Base-by-base conservation (phyloP, 1,140 invertebrate species). In the Drosophila pachea region DNA sequence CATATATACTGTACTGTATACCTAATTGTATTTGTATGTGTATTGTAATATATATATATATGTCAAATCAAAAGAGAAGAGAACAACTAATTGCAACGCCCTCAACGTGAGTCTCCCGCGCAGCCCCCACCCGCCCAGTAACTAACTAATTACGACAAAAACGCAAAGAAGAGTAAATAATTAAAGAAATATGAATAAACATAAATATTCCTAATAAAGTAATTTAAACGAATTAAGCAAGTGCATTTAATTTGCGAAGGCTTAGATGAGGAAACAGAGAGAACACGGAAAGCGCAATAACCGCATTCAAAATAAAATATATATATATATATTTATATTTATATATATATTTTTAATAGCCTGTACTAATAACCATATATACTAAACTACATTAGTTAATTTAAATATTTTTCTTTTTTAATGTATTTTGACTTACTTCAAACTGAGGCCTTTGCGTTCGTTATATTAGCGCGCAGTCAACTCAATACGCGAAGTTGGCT, bases 121-220 rank as follows among this genome's bases (percentile, higher is more conserved):
- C 16, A 52, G 9, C n/a, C 42, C 11, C 32, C 16, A 14, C 31
- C 14, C 43, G 43, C 43, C 43, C 48, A 43, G 38, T 53, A 55
- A 40, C 22, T 53, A 55, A 40, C 22, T 33, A 62, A 36, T 22
- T 56, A 62, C 36, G 62, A 58, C 33, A 7, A 53, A 53, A 43
- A 35, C 43, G 53, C 35, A 48, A 50, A 42, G 33, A 50, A 42
- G 33, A 58, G 4, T 7, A 40, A 12, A 22, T 9, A 29, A 42
- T 16, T 8, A 31, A 55, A 40, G 4, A 54, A 33, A 42, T 22
- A 1, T 9, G 35, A 16, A 22, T 7, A 9, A 53, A 45, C 47
- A 67, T 65, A 40, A 61, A 42, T 55, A 67, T 67, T 60, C 55
- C 12, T 54, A 71, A 71, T 71, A 71, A 71, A 71, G 11, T 61